Evolutionary conservation across 2,888 invertebrate species (phyloP).

Genomic region (Cabera pusaria): DNA sequence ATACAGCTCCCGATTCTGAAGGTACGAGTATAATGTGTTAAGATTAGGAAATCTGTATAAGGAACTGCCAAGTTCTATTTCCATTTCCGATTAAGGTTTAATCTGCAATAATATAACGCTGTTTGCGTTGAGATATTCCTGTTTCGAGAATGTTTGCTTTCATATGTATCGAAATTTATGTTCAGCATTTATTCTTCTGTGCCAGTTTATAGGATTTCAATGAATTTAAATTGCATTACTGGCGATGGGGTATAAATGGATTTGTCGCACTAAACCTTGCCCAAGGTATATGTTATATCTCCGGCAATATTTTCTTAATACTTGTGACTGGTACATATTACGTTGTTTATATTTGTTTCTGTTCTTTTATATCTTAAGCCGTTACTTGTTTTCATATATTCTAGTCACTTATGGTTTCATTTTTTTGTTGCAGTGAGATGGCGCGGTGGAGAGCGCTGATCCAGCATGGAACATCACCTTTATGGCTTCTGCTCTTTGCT

Average conservation of each 20-base stretch:
- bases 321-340: too few species aligned
- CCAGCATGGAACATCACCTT: constrained; percentile 56
- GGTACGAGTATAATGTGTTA: constrained; percentile 1
- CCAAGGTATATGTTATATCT: neutral
- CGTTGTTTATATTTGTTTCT: too few species aligned
- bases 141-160: constrained; percentile 13
- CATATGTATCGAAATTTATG: constrained; percentile 14
- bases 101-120: constrained; percentile 13
- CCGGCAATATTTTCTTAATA: too few species aligned
- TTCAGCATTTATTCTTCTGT: constrained; percentile 29
- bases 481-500: constrained; percentile 59
- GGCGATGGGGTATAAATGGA: constrained; percentile 43
- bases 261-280: constrained; percentile 31
- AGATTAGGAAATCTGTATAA: constrained; percentile 15
- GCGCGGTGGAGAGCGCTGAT: constrained; percentile 72
- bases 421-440: constrained; percentile 75
- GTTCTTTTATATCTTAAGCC: too few species aligned
- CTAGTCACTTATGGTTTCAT: constrained; percentile 13
- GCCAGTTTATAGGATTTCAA: constrained; percentile 42
- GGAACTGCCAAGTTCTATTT: constrained; percentile 10
- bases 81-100: constrained; percentile 16
- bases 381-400: too few species aligned
- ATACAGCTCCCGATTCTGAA: constrained; percentile 17
- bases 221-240: constrained; percentile 47
- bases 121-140: constrained; percentile 14